A percentile compares a stretch with the other conserved stretches of the same genome.
phyloP scores from a whole-genome alignment of 2,113 vertebrate genomes.

The Rhinolophus sinicus region DNA sequence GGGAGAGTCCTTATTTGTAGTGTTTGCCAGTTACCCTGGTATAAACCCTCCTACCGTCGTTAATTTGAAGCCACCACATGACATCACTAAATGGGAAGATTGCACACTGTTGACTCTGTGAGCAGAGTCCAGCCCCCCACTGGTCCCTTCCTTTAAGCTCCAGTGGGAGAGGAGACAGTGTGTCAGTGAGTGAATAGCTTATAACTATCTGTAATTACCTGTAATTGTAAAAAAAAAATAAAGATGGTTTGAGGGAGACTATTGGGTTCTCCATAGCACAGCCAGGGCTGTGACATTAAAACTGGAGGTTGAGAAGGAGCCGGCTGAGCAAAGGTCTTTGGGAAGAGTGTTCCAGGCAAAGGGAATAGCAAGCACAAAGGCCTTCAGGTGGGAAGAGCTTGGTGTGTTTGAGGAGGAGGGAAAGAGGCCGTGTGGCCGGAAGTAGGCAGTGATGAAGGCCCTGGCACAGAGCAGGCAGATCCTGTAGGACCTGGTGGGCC shows the following conservation, averaged over 20 bases:
- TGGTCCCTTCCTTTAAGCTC: not conserved
- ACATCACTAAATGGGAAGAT: not conserved
- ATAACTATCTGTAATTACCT: not conserved
- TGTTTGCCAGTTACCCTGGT: not conserved
- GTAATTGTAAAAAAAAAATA: conserved; percentile 10
- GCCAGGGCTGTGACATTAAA: not conserved
- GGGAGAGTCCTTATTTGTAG: not conserved
- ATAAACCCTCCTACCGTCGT: not conserved
- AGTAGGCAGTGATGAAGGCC: not conserved
- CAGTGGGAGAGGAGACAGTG: not conserved
- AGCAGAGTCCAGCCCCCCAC: not conserved
- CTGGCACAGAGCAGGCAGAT: not conserved
- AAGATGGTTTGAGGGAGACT: not conserved
- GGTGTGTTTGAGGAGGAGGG: not conserved
- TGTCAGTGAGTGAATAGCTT: not conserved
- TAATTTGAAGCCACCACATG: not conserved
- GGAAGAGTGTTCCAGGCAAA: not conserved
- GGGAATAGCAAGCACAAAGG: not conserved
- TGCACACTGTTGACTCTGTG: not conserved
- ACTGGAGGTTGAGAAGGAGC: not conserved
- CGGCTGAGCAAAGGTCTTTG: not conserved
- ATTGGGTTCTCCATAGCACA: not conserved
- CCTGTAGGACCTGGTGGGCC: not conserved
- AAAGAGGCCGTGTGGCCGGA: not conserved
- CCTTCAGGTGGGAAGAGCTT: not conserved